phyloP scores from a whole-genome alignment of 2,797 vertebrate genomes.

The Typhlichthys eigenmanni region DNA sequence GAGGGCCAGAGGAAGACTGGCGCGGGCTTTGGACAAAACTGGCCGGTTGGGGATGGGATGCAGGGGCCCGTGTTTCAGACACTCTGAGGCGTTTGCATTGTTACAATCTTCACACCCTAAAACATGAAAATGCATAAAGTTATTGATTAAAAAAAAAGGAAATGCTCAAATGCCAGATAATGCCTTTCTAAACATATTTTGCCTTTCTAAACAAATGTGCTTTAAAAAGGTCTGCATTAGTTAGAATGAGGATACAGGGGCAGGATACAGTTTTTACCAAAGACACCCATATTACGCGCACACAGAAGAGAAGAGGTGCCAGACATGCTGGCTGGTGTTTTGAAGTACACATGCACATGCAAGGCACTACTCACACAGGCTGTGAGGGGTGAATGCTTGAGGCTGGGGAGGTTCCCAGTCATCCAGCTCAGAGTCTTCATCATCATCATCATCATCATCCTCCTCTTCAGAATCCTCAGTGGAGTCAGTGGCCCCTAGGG shows the following conservation, averaged over 20 bases:
- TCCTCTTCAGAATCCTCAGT: constrained; percentile 87
- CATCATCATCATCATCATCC: constrained; percentile 82
- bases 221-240: no score
- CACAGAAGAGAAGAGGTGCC: no score
- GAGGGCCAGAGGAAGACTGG: constrained; percentile 92
- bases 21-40: constrained; percentile 89
- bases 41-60: constrained; percentile 94
- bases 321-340: no score
- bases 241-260: no score
- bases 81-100: constrained; percentile 85
- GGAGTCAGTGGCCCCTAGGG: constrained; percentile 86
- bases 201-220: no score
- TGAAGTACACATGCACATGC: no score
- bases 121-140: no score
- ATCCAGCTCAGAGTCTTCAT: constrained; percentile 90
- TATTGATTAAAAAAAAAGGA: background rate
- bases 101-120: constrained; percentile 98
- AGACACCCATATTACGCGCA: no score
- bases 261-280: no score
- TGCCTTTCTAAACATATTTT: no score
- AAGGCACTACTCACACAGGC: constrained; percentile 84
- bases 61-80: constrained; percentile 89
- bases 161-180: background rate
- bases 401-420: constrained; percentile 91
- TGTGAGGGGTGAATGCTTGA: constrained; percentile 90